Percentiles rank a stretch among this genome's conserved stretches.
phyloP scores from a whole-genome alignment of 2,113 vertebrate genomes.

The Rutilus rutilus region DNA sequence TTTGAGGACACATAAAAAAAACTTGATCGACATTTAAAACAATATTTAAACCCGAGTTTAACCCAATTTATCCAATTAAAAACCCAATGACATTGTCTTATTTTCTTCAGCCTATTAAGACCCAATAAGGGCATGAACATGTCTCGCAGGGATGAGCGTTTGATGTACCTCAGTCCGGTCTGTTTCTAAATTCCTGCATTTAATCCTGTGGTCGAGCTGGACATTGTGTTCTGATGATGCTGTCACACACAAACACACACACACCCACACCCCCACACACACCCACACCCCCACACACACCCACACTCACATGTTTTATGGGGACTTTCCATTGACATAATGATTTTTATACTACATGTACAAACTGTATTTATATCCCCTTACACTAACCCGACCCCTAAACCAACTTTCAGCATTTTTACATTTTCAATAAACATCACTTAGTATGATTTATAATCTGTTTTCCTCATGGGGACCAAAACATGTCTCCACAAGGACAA shows the following conservation, averaged over 20 bases:
- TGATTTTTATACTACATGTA: no score
- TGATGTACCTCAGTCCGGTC: neutral
- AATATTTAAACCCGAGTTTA: neutral
- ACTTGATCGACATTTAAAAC: neutral
- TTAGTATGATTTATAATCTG: no score
- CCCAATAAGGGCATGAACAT: neutral
- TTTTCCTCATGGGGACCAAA: no score
- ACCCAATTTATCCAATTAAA: neutral
- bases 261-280: no score
- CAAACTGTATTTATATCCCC: no score
- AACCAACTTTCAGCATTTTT: no score
- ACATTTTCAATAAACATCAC: no score
- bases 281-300: neutral
- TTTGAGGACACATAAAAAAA: neutral
- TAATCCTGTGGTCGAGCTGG: neutral
- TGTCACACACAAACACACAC: neutral
- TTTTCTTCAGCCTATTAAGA: neutral
- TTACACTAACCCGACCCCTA: no score
- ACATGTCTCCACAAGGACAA: no score
- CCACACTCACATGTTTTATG: neutral
- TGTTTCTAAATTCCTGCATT: slow-evolving; percentile 21
- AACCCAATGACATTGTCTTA: no score
- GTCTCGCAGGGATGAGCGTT: neutral
- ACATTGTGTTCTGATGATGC: slow-evolving; percentile 37
- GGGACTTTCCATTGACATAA: no score